phyloP scores from a whole-genome alignment of 53 echinoderm and acorn worm species.

The Mesocentrotus franciscanus region DNA sequence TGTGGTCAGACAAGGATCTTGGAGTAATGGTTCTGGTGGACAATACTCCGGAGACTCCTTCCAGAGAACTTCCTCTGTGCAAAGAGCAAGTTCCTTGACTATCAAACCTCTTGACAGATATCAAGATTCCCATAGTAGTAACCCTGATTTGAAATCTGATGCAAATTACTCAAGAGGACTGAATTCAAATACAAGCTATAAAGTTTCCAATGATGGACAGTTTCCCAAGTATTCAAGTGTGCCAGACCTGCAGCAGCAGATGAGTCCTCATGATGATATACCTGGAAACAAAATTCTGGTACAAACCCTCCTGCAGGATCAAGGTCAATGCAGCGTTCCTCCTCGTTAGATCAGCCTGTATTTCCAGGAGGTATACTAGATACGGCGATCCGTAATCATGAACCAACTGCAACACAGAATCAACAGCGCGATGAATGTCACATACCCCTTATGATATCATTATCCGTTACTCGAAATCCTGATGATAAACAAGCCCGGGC shows the following conservation, averaged over 20 bases:
- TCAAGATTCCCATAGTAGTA: slow-evolving; percentile 55
- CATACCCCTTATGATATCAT: slow-evolving; percentile 62
- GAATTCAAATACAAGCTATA: background rate
- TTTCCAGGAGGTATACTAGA: slow-evolving; percentile 59
- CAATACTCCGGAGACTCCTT: slow-evolving; percentile 1
- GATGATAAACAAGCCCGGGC: slow-evolving; percentile 61
- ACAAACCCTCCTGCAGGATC: background rate
- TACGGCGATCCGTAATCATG: slow-evolving; percentile 51
- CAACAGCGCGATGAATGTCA: slow-evolving; percentile 1
- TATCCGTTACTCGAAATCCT: slow-evolving; percentile 39
- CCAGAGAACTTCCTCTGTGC: background rate
- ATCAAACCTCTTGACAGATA: slow-evolving; percentile 44
- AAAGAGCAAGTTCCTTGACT: slow-evolving; percentile 58
- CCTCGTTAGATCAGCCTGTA: slow-evolving; percentile 24
- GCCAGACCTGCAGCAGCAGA: slow-evolving; percentile 54
- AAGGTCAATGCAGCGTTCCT: slow-evolving; percentile 20
- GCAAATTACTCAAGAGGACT: background rate
- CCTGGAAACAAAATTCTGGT: background rate
- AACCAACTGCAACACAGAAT: background rate
- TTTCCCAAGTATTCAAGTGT: slow-evolving; percentile 62
- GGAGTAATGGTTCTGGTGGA: slow-evolving; percentile 36
- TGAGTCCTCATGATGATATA: background rate
- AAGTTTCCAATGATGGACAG: background rate
- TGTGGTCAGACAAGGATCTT: slow-evolving; percentile 60
- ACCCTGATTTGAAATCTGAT: slow-evolving; percentile 44